phyloP scores from a whole-genome alignment of 2,113 vertebrate species.

The Strix uralensis region DNA sequence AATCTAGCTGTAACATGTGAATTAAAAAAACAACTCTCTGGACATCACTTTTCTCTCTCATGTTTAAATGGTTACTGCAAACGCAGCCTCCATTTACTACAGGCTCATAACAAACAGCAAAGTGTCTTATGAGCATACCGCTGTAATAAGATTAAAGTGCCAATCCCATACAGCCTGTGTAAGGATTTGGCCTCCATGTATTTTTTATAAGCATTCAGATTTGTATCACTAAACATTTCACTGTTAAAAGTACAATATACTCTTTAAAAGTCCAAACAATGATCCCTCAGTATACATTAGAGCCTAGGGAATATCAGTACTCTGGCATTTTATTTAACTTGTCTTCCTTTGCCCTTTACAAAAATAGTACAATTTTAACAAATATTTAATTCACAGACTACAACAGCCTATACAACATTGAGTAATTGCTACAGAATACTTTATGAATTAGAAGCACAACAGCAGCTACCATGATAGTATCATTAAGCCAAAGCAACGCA shows the following conservation, averaged over 20 bases:
- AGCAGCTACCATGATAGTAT: neutral
- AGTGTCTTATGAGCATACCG: accelerated
- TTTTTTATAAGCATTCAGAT: neutral
- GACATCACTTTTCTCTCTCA: neutral
- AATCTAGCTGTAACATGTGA: neutral
- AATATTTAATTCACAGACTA: neutral
- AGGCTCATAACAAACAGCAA: accelerated
- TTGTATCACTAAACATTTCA: neutral
- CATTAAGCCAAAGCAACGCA: neutral
- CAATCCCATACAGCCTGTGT: neutral
- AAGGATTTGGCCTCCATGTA: neutral
- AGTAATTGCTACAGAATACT: neutral
- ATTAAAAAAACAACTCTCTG: neutral
- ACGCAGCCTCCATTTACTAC: neutral
- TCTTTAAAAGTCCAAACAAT: neutral
- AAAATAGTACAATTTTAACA: neutral
- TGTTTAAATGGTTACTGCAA: neutral
- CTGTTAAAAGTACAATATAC: neutral
- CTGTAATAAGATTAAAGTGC: neutral
- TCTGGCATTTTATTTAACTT: neutral
- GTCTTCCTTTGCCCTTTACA: neutral
- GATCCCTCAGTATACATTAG: neutral
- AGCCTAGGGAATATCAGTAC: neutral
- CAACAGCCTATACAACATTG: neutral
- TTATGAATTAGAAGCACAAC: neutral